phyloP scores from a whole-genome alignment of 2,113 vertebrate species.

The Xenotilapia leptura region DNA sequence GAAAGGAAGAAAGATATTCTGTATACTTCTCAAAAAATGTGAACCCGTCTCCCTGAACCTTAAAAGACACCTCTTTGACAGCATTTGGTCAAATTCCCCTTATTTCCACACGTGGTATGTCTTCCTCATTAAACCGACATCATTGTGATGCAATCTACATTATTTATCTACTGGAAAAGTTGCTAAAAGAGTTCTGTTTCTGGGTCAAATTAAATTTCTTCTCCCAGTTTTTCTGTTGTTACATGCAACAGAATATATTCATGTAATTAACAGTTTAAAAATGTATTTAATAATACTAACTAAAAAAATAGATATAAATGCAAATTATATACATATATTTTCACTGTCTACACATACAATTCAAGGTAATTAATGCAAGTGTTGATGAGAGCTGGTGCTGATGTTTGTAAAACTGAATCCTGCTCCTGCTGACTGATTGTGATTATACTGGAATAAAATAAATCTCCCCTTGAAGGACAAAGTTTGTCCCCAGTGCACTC shows the following conservation, averaged over 20 bases:
- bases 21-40: not conserved
- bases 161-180: not conserved
- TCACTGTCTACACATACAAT: not conserved
- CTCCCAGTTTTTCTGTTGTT: not conserved
- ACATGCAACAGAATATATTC: not conserved
- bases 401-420: not conserved
- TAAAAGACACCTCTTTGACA: not conserved
- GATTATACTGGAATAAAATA: not conserved
- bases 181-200: not conserved
- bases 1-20: not conserved
- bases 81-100: not conserved
- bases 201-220: not conserved
- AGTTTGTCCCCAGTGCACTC: not conserved
- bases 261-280: not conserved
- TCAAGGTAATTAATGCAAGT: not conserved
- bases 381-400: not conserved
- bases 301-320: not conserved
- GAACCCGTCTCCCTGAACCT: fast-evolving
- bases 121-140: not conserved
- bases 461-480: not conserved
- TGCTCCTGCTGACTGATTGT: not conserved
- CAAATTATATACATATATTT: not conserved
- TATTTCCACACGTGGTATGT: not conserved
- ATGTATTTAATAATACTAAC: not conserved
- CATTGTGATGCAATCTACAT: not conserved